phyloP scores from a whole-genome alignment of 2,113 vertebrate genomes.

The Menura novaehollandiae region DNA sequence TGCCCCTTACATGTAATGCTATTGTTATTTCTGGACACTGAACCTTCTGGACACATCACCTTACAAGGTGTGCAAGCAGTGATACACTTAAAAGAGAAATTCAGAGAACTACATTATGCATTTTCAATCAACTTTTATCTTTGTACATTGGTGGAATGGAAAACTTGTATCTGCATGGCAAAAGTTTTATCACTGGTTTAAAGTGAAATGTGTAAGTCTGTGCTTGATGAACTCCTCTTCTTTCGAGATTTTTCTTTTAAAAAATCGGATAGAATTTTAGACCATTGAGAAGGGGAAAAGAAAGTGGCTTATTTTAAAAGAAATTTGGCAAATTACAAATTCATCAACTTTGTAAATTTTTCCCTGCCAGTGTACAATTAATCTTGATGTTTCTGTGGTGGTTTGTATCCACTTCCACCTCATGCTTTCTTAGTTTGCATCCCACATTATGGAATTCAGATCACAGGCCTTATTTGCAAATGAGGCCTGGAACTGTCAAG shows the following conservation, averaged over 20 bases:
- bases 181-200: not conserved
- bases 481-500: not conserved
- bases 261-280: not conserved
- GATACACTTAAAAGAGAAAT: not conserved
- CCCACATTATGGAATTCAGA: not conserved
- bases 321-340: not conserved
- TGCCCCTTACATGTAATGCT: not conserved
- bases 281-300: not conserved
- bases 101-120: not conserved
- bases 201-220: not conserved
- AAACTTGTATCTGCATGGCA: not conserved
- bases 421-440: not conserved
- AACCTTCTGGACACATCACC: not conserved
- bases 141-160: rapidly evolving
- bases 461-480: not conserved
- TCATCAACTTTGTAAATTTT: not conserved
- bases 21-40: not conserved
- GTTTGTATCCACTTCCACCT: not conserved
- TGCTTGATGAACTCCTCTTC: not conserved
- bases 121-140: not conserved
- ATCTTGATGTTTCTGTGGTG: not conserved
- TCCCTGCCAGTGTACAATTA: not conserved
- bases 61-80: not conserved
- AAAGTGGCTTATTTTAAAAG: not conserved
- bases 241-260: not conserved